Conservation (phyloP, 2,113 vertebrate genomes). For the Oncorhynchus clarkii region DNA sequence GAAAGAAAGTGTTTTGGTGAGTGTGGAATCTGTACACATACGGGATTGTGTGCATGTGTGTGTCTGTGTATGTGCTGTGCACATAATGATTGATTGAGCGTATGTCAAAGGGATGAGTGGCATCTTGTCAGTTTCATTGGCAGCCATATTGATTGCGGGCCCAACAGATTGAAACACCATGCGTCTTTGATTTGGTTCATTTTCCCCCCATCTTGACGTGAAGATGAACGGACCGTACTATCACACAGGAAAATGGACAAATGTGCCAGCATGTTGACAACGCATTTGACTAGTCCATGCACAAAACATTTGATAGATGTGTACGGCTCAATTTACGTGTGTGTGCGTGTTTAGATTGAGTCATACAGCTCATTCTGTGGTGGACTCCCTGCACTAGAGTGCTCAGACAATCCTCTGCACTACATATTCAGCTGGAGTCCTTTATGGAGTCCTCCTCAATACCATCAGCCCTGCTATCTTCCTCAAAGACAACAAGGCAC, state of each 20-base stretch:
- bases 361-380: conserved; percentile 92
- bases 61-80: neutral
- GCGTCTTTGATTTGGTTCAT: conserved; percentile 30
- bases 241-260: no score
- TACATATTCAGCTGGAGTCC: conserved; percentile 99
- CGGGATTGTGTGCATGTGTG: neutral
- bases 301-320: no score
- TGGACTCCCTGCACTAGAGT: conserved; percentile 90
- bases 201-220: conserved; percentile 2
- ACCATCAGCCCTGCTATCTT: conserved; percentile 86
- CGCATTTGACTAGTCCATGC: no score
- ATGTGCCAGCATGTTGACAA: no score
- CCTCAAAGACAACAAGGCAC: conserved; percentile 84
- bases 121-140: conserved; percentile 14
- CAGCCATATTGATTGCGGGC: conserved; percentile 33
- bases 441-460: conserved; percentile 84
- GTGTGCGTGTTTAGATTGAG: conserved; percentile 75
- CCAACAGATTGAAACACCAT: conserved; percentile 28
- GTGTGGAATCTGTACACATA: neutral
- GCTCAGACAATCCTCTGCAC: conserved; percentile 90
- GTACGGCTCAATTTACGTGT: neutral
- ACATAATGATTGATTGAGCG: conserved; percentile 16
- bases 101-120: conserved; percentile 15
- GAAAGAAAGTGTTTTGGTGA: conserved; percentile 11
- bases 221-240: neutral